These are phyloP conservation scores for Pithys albifrons DNA, from an alignment of 2,113 vertebrate species.

Conservation along the genomic window DNA sequence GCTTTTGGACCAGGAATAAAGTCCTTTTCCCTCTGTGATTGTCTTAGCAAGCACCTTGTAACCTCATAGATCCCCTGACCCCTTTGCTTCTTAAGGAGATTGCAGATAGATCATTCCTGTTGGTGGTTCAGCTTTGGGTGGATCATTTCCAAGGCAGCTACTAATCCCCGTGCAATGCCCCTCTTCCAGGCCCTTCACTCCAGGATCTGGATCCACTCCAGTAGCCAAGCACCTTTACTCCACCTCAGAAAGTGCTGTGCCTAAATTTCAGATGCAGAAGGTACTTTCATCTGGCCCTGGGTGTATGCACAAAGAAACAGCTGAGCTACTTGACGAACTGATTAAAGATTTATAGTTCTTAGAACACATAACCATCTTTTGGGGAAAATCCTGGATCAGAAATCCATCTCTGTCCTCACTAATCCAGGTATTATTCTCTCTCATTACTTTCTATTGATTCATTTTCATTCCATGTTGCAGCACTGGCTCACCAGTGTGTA, in stretches of 20 bases:
- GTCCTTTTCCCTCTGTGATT: not conserved
- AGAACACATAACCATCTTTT: not conserved
- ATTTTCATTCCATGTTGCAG: conserved; percentile 33
- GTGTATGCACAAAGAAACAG: not conserved
- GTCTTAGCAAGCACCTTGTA: not conserved
- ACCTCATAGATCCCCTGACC: not conserved
- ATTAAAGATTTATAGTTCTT: conserved; percentile 62
- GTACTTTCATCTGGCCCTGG: not conserved
- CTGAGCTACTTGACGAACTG: conserved; percentile 15
- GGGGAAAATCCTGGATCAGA: conserved; percentile 27
- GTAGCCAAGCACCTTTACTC: not conserved
- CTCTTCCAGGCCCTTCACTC: not conserved
- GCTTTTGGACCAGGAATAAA: not conserved
- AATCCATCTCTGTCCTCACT: conserved; percentile 26
- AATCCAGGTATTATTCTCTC: conserved; percentile 19
- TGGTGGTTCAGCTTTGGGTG: not conserved
- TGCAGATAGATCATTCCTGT: not conserved
- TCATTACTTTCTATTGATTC: conserved; percentile 38
- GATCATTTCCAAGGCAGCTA: not conserved
- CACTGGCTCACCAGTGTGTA: not conserved
- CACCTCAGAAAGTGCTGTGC: not conserved
- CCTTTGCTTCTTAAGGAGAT: not conserved
- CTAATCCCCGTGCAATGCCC: not conserved
- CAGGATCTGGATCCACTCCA: not conserved
- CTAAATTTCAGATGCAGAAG: not conserved